These are phyloP conservation scores for Palythoa grandis DNA, from an alignment of 92 coral and sea anemone genomes.

Conservation along the genomic window DNA sequence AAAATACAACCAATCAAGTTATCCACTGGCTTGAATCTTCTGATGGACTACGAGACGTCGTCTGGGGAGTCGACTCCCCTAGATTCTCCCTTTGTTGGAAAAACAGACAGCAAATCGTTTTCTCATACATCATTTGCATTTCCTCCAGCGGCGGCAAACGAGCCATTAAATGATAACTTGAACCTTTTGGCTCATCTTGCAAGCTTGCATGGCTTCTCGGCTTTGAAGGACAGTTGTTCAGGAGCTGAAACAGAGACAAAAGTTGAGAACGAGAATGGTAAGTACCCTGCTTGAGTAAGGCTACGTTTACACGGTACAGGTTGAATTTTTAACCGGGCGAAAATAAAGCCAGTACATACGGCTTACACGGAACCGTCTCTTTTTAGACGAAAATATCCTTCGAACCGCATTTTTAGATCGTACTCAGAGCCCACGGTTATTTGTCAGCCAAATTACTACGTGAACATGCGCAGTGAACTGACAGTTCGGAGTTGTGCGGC, in stretches of 20 bases:
- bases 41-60: conserved; percentile 88
- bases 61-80: conserved; percentile 64
- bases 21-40: conserved; percentile 75
- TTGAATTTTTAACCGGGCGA: no score
- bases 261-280: conserved; percentile 11
- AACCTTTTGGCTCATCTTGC: conserved; percentile 49
- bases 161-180: conserved; percentile 40
- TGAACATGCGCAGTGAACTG: no score
- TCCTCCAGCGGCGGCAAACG: conserved; percentile 17
- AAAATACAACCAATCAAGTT: conserved; percentile 31
- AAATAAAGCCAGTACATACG: no score
- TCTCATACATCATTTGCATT: conserved; percentile 25
- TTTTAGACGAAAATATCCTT: no score
- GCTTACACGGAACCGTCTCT: no score
- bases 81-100: conserved; percentile 35
- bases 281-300: neutral
- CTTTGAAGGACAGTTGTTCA: neutral
- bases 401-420: no score
- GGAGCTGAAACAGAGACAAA: conserved; percentile 22
- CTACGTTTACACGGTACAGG: no score
- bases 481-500: no score
- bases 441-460: no score
- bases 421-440: no score
- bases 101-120: neutral
- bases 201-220: conserved; percentile 17